These are phyloP conservation scores for Phasia obesa DNA, from an alignment of 2,888 invertebrate species.

Conservation along the genomic window DNA sequence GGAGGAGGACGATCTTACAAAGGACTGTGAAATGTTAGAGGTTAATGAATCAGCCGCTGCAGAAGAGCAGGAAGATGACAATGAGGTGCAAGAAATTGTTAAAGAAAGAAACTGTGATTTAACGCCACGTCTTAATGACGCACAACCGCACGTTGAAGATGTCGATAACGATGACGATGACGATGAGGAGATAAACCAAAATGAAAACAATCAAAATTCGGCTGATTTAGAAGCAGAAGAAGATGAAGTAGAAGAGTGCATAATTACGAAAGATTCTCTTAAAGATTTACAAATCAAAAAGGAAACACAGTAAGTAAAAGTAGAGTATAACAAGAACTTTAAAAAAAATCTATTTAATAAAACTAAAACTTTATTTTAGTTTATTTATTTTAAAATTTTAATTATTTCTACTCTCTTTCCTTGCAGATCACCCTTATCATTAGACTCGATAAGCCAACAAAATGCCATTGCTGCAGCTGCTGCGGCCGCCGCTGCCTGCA, in stretches of 20 bases:
- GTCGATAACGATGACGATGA: constrained; percentile 34
- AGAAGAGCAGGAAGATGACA: constrained; percentile 70
- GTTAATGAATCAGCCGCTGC: constrained; percentile 49
- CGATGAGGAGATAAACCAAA: constrained; percentile 43
- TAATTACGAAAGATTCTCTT: constrained; percentile 43
- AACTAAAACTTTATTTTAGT: background rate
- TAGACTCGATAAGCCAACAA: constrained; percentile 86
- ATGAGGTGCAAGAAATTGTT: constrained; percentile 68
- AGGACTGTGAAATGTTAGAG: constrained; percentile 68
- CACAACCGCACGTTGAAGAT: constrained; percentile 46
- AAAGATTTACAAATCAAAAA: constrained; percentile 79
- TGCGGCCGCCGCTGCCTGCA: constrained; percentile 87
- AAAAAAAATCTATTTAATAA: background rate
- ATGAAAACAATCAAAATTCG: constrained; percentile 68
- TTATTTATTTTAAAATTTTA: background rate
- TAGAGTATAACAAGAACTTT: constrained; percentile 70
- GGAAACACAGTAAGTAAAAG: constrained; percentile 81
- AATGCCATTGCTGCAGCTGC: constrained; percentile 84
- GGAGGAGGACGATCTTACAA: constrained; percentile 62
- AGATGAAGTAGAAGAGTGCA: too few species aligned
- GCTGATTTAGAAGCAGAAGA: constrained; percentile 67
- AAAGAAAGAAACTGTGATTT: constrained; percentile 67
- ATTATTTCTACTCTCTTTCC: background rate
- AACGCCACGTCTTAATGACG: constrained; percentile 65
- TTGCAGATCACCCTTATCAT: constrained; percentile 80